phyloP scores from a whole-genome alignment of 2,888 invertebrate species.

The Folsomia manolachei region DNA sequence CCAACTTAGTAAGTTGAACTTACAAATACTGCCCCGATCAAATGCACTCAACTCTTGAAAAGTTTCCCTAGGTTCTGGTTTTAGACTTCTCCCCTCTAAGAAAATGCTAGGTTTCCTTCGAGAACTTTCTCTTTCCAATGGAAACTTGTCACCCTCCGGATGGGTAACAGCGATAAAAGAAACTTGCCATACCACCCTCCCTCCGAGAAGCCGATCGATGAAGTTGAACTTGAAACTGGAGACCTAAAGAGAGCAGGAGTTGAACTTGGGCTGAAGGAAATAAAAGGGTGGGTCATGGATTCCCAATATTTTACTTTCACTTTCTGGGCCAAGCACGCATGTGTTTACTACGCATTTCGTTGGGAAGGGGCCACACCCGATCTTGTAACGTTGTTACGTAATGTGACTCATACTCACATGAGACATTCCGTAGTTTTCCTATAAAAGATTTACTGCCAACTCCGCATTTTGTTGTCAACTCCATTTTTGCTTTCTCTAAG shows the following conservation, averaged over 20 bases:
- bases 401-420: too few species aligned
- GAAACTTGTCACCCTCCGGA: too few species aligned
- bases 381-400: too few species aligned
- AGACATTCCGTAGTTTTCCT: too few species aligned
- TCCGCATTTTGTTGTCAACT: neutral
- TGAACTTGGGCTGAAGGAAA: neutral
- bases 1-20: too few species aligned
- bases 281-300: conserved; percentile 4
- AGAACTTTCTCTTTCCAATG: neutral
- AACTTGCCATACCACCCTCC: neutral
- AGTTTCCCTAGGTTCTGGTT: neutral
- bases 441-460: neutral
- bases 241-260: neutral
- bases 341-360: conserved; percentile 2
- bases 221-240: conserved; percentile 8
- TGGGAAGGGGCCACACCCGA: too few species aligned
- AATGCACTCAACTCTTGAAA: neutral
- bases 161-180: too few species aligned
- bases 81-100: neutral
- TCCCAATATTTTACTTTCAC: neutral
- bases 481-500: too few species aligned
- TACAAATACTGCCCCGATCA: too few species aligned
- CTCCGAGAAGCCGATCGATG: neutral
- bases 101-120: neutral
- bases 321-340: neutral